phyloP scores from a whole-genome alignment of 2,113 vertebrate species.

The Eublepharis macularius region DNA sequence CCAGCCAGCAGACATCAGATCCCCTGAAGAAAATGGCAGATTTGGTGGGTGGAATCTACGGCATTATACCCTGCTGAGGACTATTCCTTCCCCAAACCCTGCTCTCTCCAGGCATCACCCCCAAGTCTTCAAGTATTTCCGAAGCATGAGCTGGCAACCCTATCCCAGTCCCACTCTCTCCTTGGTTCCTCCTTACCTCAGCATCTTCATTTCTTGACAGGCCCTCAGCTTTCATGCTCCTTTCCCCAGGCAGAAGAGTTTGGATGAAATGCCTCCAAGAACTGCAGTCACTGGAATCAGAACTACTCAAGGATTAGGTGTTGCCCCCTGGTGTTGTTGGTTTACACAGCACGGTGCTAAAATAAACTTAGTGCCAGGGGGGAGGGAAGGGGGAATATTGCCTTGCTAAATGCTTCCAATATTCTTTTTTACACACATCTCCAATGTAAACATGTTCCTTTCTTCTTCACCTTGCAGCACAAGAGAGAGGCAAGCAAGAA shows the following conservation, averaged over 20 bases:
- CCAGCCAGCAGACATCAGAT: too few species aligned
- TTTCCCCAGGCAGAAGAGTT: neutral
- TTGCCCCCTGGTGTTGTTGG: neutral
- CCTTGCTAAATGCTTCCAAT: neutral
- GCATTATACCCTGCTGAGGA: too few species aligned
- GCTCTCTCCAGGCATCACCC: too few species aligned
- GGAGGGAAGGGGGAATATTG: neutral
- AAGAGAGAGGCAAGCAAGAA: too few species aligned
- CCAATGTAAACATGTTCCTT: neutral
- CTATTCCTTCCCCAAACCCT: too few species aligned
- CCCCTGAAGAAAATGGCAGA: too few species aligned
- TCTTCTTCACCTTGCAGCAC: constrained; percentile 20
- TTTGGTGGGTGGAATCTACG: too few species aligned
- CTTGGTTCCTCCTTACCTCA: too few species aligned
- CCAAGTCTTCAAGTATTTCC: too few species aligned
- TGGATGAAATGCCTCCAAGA: neutral
- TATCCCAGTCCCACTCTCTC: too few species aligned
- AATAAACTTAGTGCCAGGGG: neutral
- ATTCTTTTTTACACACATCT: constrained; percentile 22
- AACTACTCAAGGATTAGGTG: neutral
- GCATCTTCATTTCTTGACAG: too few species aligned
- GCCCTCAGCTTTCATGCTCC: neutral
- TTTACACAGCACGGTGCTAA: neutral
- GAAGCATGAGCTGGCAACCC: too few species aligned
- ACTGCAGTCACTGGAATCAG: neutral